Conservation (phyloP, 53 echinoderm and acorn worm species). For the Actinopyga echinites region DNA sequence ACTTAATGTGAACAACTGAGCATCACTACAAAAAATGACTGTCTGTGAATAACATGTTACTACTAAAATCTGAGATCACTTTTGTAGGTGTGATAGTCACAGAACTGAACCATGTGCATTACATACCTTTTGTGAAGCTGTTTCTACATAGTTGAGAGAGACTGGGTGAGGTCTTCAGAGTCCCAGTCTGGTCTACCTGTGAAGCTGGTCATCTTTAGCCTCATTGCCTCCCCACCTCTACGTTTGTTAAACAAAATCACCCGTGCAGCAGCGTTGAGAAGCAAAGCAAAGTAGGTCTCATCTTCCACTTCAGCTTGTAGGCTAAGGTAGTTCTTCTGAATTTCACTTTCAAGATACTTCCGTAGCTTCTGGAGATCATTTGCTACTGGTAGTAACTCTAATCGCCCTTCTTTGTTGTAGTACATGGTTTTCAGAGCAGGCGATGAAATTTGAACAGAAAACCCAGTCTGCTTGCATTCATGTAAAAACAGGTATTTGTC, state of each 20-base stretch:
- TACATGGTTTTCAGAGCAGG: slow-evolving; percentile 4
- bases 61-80: too few relatives aligned
- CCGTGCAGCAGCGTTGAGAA: neutral
- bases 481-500: neutral
- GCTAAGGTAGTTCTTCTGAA: neutral
- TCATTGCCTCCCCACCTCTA: neutral
- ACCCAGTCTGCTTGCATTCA: slow-evolving; percentile 8
- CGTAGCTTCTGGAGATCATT: neutral
- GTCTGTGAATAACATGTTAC: too few relatives aligned
- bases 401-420: neutral
- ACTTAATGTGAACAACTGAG: too few relatives aligned
- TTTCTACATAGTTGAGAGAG: neutral
- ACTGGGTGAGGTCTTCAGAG: neutral
- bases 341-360: neutral
- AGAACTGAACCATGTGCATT: neutral
- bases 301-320: neutral
- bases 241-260: slow-evolving; percentile 2
- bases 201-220: neutral
- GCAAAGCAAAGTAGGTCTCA: neutral
- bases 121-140: neutral
- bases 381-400: neutral
- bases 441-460: neutral
- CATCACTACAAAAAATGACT: too few relatives aligned
- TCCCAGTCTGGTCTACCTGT: neutral
- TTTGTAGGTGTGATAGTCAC: too few relatives aligned